Base-by-base conservation (phyloP, 2,888 invertebrate genomes). In the Ceraclea dissimilis region DNA sequence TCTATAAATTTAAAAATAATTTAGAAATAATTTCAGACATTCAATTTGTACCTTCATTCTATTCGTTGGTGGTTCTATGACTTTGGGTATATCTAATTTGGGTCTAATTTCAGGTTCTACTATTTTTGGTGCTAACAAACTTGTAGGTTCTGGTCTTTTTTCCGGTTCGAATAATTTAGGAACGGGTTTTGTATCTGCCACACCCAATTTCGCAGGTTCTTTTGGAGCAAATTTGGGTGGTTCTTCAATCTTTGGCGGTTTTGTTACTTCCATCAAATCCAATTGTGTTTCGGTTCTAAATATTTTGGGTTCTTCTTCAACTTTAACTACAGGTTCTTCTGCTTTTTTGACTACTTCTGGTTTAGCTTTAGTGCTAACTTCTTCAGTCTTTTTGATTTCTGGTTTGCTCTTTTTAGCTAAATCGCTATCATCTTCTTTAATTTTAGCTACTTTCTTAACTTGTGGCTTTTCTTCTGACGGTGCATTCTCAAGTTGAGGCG, bases 1-100 rank as follows among this genome's bases (percentile, higher is more conserved):
- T 49, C 54, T 5, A 54, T 49, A 8, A 54, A 17, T 39, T 49
- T 54, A n/a, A n/a, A n/a, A n/a, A n/a, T n/a, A n/a, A n/a, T n/a
- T n/a, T n/a, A n/a, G n/a, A n/a, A n/a, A n/a, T n/a, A n/a, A n/a
- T n/a, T n/a, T n/a, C n/a, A n/a, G n/a, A n/a, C n/a, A n/a, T n/a
- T n/a, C n/a, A n/a, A n/a, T n/a, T n/a, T n/a, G n/a, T n/a, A n/a
- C n/a, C n/a, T n/a, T n/a, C n/a, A 13, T 39, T 39, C n/a, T 39
- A 39, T 49, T 54, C 8, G 54, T 39, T 49, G 46, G 20, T 2
- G 33, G 34, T 19, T 51, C 51, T 13, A 43, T 18, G 16, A 54
- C 19, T 33, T 49, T 54, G 6, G 49, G 49, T n/a, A 44, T 18
- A 22, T 54, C 54, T n/a, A 43, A 19, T 49, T 49, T 54, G 4